Percentiles rank a stretch among this genome's conserved stretches.
Evolutionary conservation across 35 echinoderm and acorn worm genomes (phyloP).

Genomic region (Patiria miniata): DNA sequence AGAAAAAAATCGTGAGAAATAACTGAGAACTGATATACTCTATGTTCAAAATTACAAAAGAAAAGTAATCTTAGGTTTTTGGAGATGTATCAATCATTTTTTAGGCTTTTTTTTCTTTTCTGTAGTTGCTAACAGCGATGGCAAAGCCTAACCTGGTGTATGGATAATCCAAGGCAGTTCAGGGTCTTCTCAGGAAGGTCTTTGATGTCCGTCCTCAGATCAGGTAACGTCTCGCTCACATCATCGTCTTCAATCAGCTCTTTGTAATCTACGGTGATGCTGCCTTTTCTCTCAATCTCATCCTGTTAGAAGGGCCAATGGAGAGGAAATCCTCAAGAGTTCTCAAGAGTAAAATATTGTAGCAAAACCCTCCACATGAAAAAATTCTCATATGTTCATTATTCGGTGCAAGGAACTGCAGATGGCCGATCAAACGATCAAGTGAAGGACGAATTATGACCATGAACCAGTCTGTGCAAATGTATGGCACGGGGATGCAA

Average conservation of each 20-base stretch:
- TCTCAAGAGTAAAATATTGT: neutral
- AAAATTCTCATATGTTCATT: neutral
- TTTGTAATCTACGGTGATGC: slow-evolving; percentile 75
- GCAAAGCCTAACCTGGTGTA: slow-evolving; percentile 78
- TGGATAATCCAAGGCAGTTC: slow-evolving; percentile 86
- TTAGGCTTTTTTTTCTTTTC: too few relatives aligned
- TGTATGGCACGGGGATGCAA: too few relatives aligned
- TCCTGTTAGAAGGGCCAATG: slow-evolving; percentile 46
- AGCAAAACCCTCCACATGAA: neutral
- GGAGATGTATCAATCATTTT: too few relatives aligned
- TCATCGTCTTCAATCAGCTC: slow-evolving; percentile 68
- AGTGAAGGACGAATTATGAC: too few relatives aligned
- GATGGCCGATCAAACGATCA: neutral
- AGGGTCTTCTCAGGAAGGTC: slow-evolving; percentile 90
- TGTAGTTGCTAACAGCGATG: too few relatives aligned
- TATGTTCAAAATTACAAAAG: too few relatives aligned
- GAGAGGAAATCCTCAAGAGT: neutral
- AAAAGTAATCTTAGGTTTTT: too few relatives aligned
- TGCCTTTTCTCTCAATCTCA: slow-evolving; percentile 90
- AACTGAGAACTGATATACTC: too few relatives aligned
- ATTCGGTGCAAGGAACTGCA: neutral
- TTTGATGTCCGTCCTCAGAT: slow-evolving; percentile 62
- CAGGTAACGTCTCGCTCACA: slow-evolving; percentile 42
- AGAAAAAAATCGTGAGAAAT: too few relatives aligned
- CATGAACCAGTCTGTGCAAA: too few relatives aligned